A percentile compares a stretch with the other conserved stretches of the same genome.
phyloP scores from a whole-genome alignment of 2,113 vertebrate species.

The Echinops telfairi region DNA sequence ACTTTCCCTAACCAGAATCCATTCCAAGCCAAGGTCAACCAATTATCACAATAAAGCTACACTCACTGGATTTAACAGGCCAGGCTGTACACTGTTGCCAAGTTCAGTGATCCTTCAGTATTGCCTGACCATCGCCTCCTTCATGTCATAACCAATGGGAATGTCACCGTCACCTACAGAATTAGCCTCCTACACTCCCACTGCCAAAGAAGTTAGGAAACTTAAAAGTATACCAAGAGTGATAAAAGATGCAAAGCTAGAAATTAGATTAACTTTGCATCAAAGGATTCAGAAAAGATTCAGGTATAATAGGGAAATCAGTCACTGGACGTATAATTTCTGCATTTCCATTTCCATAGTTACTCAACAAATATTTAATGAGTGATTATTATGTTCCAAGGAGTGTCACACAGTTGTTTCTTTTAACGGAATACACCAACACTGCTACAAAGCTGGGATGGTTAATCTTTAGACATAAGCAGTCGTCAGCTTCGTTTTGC shows the following conservation, averaged over 20 bases:
- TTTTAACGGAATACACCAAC: conserved; percentile 50
- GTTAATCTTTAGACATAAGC: conserved; percentile 21
- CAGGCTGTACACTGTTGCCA: conserved; percentile 19
- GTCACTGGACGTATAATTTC: conserved; percentile 34
- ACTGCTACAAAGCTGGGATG: conserved; percentile 36
- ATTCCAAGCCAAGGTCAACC: neutral
- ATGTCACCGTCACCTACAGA: conserved; percentile 35
- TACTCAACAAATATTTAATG: conserved; percentile 52
- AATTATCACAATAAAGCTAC: neutral
- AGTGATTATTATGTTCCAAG: conserved; percentile 44
- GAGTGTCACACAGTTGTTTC: neutral
- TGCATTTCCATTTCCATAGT: conserved; percentile 58
- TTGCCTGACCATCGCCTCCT: conserved; percentile 42
- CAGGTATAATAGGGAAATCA: conserved; percentile 3
- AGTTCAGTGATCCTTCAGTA: conserved; percentile 38
- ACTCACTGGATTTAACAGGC: conserved; percentile 20
- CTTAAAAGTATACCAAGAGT: conserved; percentile 29
- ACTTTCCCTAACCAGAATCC: conserved; percentile 40
- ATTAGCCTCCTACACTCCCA: neutral
- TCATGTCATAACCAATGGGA: conserved; percentile 14
- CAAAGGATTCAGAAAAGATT: neutral
- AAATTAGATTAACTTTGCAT: conserved; percentile 27
- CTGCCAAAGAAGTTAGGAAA: conserved; percentile 34
- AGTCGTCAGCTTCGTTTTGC: conserved; percentile 43
- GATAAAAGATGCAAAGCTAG: conserved; percentile 33